Evolutionary conservation across 2,113 vertebrate species (phyloP).

Genomic region (Chaetops frenatus): DNA sequence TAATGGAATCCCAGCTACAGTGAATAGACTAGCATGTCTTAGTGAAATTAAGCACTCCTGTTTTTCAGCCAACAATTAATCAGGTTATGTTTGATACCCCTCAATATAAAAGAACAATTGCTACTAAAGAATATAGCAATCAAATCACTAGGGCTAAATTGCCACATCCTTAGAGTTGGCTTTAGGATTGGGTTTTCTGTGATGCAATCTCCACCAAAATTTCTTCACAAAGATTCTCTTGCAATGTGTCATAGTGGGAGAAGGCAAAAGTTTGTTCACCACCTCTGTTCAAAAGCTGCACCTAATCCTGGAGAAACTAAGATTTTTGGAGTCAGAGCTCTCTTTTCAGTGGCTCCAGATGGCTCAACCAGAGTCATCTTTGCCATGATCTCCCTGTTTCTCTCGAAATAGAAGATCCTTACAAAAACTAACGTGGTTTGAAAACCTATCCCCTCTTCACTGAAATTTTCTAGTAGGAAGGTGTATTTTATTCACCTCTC

Average conservation of each 20-base stretch:
- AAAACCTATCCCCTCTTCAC: not conserved
- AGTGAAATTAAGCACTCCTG: not conserved
- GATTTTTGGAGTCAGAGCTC: not conserved
- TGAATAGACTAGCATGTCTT: not conserved
- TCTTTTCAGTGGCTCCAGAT: not conserved
- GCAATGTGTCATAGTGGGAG: not conserved
- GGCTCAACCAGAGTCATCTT: not conserved
- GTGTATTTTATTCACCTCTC: not conserved
- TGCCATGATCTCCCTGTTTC: not conserved
- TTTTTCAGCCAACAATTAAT: not conserved
- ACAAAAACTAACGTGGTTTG: not conserved
- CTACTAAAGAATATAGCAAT: not conserved
- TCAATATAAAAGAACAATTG: not conserved
- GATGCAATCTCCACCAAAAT: not conserved
- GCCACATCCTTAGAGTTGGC: not conserved
- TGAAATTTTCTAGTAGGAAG: not conserved
- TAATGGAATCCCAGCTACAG: not conserved
- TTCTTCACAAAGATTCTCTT: not conserved
- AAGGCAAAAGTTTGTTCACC: not conserved
- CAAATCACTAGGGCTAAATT: not conserved
- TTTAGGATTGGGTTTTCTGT: not conserved
- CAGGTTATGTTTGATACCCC: not conserved
- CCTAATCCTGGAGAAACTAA: not conserved
- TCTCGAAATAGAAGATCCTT: not conserved
- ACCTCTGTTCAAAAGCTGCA: not conserved